Base-by-base conservation (phyloP, 2,113 vertebrate genomes). In the Oxyura jamaicensis region DNA sequence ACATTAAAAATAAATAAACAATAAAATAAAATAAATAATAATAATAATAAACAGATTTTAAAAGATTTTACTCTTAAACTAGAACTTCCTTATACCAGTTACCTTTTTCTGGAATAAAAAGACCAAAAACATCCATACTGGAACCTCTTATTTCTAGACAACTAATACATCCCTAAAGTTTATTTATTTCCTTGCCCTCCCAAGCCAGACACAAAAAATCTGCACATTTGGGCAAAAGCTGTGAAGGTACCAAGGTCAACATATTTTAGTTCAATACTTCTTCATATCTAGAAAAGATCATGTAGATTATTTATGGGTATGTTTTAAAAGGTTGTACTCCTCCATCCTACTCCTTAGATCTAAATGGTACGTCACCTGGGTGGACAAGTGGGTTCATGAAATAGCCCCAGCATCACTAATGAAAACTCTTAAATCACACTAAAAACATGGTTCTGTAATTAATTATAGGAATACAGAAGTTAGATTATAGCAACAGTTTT, bases 201-300 rank as follows among this genome's bases (percentile, higher is more conserved):
- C 58, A 90, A 25, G n/a, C 39, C 41, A 83, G 48, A 31, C 22
- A 42, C 18, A 65, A 68, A 62, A 84, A 15, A 19, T 86, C 44
- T 81, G 14, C 62, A 86, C 73, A 81, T 86, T 88, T 94, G 83
- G 48, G 39, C 77, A 92, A 94, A 96, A 96, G 26, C 83, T 92
- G 77, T 95, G 62, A 83, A 69, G 36, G 33, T 88, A 75, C 53
- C 42, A 46, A 52, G 65, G 80, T 88, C 58, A 86, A 90, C 12
- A 46, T 7, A 58, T 78, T 88, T 96, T 46, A 63, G 52, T 71
- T 91, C 6, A 14, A 74, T 92, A 73, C 14, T 48, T 91, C 56
- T 66, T 91, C 46, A 85, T 35, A 20, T 81, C 56, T 60, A 65
- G 76, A 36, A 88, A 81, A 67, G 74, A 18, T 5, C 11, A 28